These are phyloP conservation scores for Reticulitermes speratus DNA, from an alignment of 1,140 invertebrate species.

Conservation along the genomic window DNA sequence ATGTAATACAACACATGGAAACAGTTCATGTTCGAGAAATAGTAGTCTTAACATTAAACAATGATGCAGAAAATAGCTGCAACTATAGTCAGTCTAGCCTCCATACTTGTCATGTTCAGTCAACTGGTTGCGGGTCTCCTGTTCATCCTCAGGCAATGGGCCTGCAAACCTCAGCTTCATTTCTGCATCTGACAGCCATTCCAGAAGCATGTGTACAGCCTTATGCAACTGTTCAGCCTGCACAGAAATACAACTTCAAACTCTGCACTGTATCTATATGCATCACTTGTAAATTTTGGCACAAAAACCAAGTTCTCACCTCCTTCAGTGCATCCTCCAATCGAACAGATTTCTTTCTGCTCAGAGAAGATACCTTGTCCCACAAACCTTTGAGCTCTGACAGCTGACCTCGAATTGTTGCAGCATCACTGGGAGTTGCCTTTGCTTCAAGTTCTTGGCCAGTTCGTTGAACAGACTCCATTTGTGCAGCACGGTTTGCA, in stretches of 20 bases:
- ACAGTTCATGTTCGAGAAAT: no score
- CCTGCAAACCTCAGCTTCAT: slow-evolving; percentile 87
- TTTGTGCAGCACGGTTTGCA: slow-evolving; percentile 80
- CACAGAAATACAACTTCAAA: slow-evolving; percentile 22
- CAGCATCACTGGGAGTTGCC: slow-evolving; percentile 74
- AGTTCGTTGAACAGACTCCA: slow-evolving; percentile 86
- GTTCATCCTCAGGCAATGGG: slow-evolving; percentile 86
- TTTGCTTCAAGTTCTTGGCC: slow-evolving; percentile 85
- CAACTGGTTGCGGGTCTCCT: slow-evolving; percentile 79
- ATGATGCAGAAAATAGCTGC: no score
- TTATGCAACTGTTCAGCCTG: slow-evolving; percentile 91
- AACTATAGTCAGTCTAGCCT: background rate
- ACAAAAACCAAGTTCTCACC: slow-evolving; percentile 39
- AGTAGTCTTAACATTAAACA: no score
- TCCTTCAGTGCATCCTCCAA: slow-evolving; percentile 79
- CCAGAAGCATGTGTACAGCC: slow-evolving; percentile 87
- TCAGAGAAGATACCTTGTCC: slow-evolving; percentile 78
- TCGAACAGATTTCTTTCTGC: slow-evolving; percentile 71
- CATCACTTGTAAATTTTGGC: background rate
- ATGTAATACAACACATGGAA: no score
- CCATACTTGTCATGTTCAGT: slow-evolving; percentile 73
- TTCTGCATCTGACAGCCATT: slow-evolving; percentile 95
- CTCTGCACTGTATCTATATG: background rate
- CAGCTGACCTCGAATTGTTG: slow-evolving; percentile 76
- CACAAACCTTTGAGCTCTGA: slow-evolving; percentile 81